Evolutionary conservation across 2,113 vertebrate species (phyloP).

Genomic region (Mustela lutreola): DNA sequence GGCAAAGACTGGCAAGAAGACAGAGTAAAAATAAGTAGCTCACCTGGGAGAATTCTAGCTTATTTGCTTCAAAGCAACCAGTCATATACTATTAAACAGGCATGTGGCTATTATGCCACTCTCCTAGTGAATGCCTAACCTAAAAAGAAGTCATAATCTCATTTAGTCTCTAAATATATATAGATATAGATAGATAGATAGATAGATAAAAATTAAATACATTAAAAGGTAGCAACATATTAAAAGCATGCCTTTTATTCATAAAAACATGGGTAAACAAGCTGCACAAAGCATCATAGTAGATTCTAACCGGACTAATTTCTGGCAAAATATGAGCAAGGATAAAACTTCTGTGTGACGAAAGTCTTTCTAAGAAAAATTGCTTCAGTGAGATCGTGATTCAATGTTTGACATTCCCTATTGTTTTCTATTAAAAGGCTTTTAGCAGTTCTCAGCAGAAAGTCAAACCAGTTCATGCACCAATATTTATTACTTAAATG

Average conservation of each 20-base stretch:
- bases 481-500: slow-evolving; percentile 72
- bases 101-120: slow-evolving; percentile 2
- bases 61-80: slow-evolving; percentile 38
- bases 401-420: slow-evolving; percentile 74
- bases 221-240: slow-evolving; percentile 18
- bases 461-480: slow-evolving; percentile 64
- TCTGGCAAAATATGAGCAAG: slow-evolving; percentile 64
- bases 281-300: background rate
- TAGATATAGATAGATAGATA: background rate
- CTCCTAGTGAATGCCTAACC: background rate
- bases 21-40: slow-evolving; percentile 17
- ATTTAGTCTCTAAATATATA: background rate
- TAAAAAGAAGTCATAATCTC: slow-evolving; percentile 7
- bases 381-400: slow-evolving; percentile 58
- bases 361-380: slow-evolving; percentile 77
- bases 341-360: slow-evolving; percentile 64
- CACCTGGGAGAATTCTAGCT: slow-evolving; percentile 23
- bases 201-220: slow-evolving; percentile 36
- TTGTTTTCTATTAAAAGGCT: slow-evolving; percentile 82
- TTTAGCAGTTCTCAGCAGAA: slow-evolving; percentile 78
- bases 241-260: slow-evolving; percentile 40
- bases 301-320: slow-evolving; percentile 62
- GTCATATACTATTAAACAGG: slow-evolving; percentile 40
- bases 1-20: slow-evolving; percentile 25
- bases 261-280: slow-evolving; percentile 38